phyloP scores from a whole-genome alignment of 2,888 invertebrate genomes.

The Acanthosepion pharaonis region DNA sequence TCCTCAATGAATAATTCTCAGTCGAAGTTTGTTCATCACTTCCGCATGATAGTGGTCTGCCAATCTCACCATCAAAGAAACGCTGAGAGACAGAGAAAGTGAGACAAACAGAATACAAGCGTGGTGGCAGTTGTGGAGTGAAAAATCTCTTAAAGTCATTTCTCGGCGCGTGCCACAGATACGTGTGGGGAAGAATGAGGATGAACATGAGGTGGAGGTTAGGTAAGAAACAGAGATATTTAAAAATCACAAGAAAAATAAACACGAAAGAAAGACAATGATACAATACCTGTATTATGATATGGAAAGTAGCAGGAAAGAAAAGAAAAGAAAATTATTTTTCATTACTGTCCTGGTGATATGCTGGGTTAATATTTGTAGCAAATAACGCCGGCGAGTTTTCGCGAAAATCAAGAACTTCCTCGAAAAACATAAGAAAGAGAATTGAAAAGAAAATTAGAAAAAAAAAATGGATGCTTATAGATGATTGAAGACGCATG shows the following conservation, averaged over 20 bases:
- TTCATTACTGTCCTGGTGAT: neutral
- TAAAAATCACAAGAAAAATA: neutral
- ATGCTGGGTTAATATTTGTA: neutral
- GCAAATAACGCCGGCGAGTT: neutral
- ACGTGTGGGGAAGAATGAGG: neutral
- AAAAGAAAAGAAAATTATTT: neutral
- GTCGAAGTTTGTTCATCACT: conserved; percentile 13
- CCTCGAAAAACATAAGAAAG: neutral
- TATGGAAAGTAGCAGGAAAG: neutral
- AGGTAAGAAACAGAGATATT: neutral
- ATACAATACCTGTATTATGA: neutral
- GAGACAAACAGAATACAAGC: neutral
- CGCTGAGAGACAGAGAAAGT: neutral
- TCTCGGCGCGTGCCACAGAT: neutral
- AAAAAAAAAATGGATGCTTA: neutral
- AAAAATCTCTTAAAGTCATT: neutral
- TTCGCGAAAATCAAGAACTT: neutral
- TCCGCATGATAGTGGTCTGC: neutral
- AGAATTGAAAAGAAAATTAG: neutral
- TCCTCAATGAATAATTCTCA: conserved; percentile 10
- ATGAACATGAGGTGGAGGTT: neutral
- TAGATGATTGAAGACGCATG: neutral
- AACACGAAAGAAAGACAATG: neutral
- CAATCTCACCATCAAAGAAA: neutral
- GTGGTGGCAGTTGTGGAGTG: neutral